Evolutionary conservation across 2,113 vertebrate genomes (phyloP).

Genomic region (Lathamus discolor): DNA sequence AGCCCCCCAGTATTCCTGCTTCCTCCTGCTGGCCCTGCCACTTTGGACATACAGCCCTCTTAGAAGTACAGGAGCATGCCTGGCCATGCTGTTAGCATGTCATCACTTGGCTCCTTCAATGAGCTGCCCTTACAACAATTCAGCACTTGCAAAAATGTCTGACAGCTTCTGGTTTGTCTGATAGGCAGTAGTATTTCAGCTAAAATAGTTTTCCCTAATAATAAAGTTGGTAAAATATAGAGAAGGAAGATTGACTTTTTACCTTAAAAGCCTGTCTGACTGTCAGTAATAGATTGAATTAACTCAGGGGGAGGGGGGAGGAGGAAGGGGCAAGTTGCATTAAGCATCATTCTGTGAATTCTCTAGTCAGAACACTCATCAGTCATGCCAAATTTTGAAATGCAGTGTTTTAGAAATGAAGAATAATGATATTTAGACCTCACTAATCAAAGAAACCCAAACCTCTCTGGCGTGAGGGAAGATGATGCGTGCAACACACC

Average conservation of each 20-base stretch:
- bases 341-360: neutral
- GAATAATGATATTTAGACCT: neutral
- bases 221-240: neutral
- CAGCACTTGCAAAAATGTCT: neutral
- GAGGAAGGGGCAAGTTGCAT: neutral
- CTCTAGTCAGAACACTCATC: neutral
- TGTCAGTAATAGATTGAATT: neutral
- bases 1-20: neutral
- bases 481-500: neutral
- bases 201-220: neutral
- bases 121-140: rapidly evolving
- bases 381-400: neutral
- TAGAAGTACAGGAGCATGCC: rapidly evolving
- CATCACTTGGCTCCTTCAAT: neutral
- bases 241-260: neutral
- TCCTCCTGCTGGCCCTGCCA: rapidly evolving
- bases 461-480: neutral
- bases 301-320: no score
- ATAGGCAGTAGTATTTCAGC: rapidly evolving
- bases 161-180: neutral
- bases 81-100: rapidly evolving
- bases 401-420: neutral
- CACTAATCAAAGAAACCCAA: neutral
- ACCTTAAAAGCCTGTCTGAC: neutral
- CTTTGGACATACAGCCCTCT: rapidly evolving